Percentiles rank a stretch among this genome's conserved stretches.
Conservation (phyloP, 2,797 vertebrate species). For the Urosaurus nigricauda region DNA sequence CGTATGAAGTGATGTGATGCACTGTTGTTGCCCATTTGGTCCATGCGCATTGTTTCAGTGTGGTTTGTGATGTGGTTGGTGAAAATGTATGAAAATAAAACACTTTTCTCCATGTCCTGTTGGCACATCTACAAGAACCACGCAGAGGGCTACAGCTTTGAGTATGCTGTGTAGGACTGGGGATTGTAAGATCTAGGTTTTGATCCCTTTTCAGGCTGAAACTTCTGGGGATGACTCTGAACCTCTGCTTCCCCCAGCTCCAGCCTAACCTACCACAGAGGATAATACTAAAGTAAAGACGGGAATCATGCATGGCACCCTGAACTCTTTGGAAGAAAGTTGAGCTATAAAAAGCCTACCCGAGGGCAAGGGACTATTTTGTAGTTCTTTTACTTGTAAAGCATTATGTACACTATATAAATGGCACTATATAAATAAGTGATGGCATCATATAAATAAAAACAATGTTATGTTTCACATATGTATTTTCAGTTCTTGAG, state of each 20-base stretch:
- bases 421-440: no score
- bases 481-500: background rate
- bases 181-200: background rate
- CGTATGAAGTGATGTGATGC: background rate
- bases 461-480: background rate
- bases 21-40: background rate
- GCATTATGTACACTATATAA: no score
- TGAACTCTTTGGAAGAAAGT: background rate
- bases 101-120: background rate
- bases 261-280: no score
- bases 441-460: no score
- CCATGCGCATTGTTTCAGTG: background rate
- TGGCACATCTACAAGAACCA: background rate
- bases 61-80: background rate
- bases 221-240: no score
- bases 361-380: no score
- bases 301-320: background rate
- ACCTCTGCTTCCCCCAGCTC: no score
- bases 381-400: no score
- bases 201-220: background rate
- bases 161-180: no score
- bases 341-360: background rate
- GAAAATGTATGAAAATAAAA: background rate
- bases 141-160: no score
- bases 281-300: background rate